Conservation (phyloP, 2,888 invertebrate species). For the Pseudococcus viburni region DNA sequence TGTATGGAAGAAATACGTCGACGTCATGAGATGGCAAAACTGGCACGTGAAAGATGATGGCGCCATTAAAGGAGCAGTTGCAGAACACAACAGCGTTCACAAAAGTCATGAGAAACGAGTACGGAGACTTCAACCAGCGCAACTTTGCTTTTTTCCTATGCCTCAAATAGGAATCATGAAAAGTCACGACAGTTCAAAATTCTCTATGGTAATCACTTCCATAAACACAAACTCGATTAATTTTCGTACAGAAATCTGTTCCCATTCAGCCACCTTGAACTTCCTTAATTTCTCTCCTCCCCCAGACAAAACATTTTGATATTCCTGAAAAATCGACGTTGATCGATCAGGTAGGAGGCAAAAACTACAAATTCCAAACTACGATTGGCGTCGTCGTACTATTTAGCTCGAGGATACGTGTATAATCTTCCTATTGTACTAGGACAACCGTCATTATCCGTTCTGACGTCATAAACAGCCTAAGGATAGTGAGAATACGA, state of each 20-base stretch:
- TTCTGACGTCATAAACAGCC: constrained; percentile 8
- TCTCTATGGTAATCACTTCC: too few relatives aligned
- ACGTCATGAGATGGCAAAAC: not conserved
- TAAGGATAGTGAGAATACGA: not conserved
- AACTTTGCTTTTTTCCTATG: too few relatives aligned
- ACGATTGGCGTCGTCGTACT: constrained; percentile 4
- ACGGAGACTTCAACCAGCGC: not conserved
- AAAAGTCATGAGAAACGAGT: not conserved
- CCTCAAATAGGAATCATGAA: too few relatives aligned
- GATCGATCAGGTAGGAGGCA: not conserved
- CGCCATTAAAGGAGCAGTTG: not conserved
- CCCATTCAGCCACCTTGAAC: too few relatives aligned
- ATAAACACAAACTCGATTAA: too few relatives aligned
- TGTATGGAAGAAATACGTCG: not conserved
- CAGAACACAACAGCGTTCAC: not conserved
- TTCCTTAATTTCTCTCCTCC: too few relatives aligned
- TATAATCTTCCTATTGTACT: constrained; percentile 25
- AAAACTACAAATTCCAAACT: not conserved
- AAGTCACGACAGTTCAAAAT: too few relatives aligned
- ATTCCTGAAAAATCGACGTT: not conserved
- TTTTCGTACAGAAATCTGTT: too few relatives aligned
- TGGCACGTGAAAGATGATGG: not conserved
- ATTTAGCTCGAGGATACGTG: not conserved
- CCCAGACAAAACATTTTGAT: too few relatives aligned
- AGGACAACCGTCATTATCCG: constrained; percentile 4